Evolutionary conservation across 2,797 vertebrate species (phyloP), one percentile per base, ranked within the genome.

Genomic region (Xerus rutilus): DNA sequence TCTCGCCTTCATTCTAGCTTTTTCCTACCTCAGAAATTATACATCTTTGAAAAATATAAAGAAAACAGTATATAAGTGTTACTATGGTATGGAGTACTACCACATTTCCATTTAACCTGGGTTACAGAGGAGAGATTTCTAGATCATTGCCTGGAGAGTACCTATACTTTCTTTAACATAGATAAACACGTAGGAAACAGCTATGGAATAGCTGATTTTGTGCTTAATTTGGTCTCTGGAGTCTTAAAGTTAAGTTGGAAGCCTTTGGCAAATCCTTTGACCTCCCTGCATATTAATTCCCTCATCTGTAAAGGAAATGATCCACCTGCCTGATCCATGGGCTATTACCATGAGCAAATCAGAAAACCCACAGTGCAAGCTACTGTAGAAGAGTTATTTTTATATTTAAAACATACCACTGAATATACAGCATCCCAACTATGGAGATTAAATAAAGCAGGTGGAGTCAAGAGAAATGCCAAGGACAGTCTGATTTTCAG

Each of bases 91-190:
- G 7, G 39, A 47, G n/a, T 2, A 87, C 3, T 85, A 72, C 49
- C 69, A 43, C 69, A 91, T 32, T 89, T 93, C 49, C 81, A 25
- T 91, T 89, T 72, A 91, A 72, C 25, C 28, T 79, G 13, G 8
- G 6, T 82, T 59, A 89, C 14, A 64, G 9, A 18, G 30, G 43
- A 93, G 15, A 86, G 18, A 76, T 64, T 78, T 87, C 73, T 86
- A 89, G 43, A 45, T 35, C 57, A 86, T 49, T 13, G 39, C 21
- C 13, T 52, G 3, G 5, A 64, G 49, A 94, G 49, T 45, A 70
- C 23, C 43, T 79, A 64, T 3, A 18, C 77, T 62, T 73, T 20
- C 7, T 81, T 47, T 57, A 78, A 73, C 13, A 57, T 0, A 11
- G 11, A 79, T 35, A 73, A 72, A 54, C 5, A 89, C 14, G 18